phyloP scores from a whole-genome alignment of 2,113 vertebrate genomes.

The Protobothrops mucrosquamatus region DNA sequence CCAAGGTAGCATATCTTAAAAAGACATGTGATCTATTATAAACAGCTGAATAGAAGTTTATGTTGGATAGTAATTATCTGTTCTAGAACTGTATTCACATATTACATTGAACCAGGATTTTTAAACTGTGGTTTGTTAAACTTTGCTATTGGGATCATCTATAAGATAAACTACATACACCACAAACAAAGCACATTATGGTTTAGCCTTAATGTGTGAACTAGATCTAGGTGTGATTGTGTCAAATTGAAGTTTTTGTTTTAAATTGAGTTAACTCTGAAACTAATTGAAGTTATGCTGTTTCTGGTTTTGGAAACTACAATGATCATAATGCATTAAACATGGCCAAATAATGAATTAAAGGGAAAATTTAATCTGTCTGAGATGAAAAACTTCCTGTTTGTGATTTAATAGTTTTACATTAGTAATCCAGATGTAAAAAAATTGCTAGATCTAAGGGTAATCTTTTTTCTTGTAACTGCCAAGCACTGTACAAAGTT shows the following conservation, averaged over 20 bases:
- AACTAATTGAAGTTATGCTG: not conserved
- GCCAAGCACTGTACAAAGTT: not conserved
- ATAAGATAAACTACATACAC: not conserved
- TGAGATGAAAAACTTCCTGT: constrained; percentile 26
- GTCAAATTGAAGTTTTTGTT: not conserved
- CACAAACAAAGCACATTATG: not conserved
- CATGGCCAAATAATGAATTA: constrained; percentile 29
- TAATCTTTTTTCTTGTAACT: constrained; percentile 15
- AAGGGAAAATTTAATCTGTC: constrained; percentile 29
- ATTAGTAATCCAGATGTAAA: constrained; percentile 13
- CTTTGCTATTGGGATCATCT: not conserved
- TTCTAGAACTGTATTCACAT: not conserved
- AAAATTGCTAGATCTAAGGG: constrained; percentile 8
- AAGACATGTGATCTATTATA: fast-evolving
- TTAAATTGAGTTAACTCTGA: not conserved
- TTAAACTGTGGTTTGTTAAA: not conserved
- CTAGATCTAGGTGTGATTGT: not conserved
- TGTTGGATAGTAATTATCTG: not conserved
- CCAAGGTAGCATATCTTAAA: not conserved
- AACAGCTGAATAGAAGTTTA: not conserved
- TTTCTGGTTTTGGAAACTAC: constrained; percentile 10
- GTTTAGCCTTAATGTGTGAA: not conserved
- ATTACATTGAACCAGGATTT: not conserved
- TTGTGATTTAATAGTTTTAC: constrained; percentile 38
- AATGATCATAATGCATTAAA: not conserved